Base-by-base conservation (phyloP, 1,140 invertebrate species). In the Chrysomallon squamiferum region DNA sequence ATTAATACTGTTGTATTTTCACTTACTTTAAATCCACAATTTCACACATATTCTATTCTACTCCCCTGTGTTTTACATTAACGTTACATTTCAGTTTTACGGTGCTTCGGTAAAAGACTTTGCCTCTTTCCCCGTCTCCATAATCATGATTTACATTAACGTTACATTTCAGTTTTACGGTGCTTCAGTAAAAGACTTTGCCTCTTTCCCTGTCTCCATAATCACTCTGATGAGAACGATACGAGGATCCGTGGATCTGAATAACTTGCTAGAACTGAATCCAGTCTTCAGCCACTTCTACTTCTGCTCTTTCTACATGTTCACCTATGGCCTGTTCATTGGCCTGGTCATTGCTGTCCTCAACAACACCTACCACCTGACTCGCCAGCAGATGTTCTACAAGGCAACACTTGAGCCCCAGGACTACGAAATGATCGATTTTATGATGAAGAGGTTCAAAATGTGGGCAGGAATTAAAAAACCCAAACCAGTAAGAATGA, bases 401-500 rank as follows among this genome's bases (percentile, higher is more conserved):
- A 79, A 75, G 64, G 56, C 73, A 4, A 77, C 72, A 1, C 59
- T 83, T 20, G 79, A 83, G 30, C 66, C 77, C 33, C 75, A 75
- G 47, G 81, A 83, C 66, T 79, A 81, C 69, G 81, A 83, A 59
- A 80, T 83, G 79, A 76, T 83, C 3, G 77, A 83, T 3, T 81
- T 83, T 64, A 78, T 81, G 71, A 43, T 83, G 64, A 78, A 78
- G 59, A 66, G 75, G 35, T 81, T 83, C 68, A 83, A 78, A 66
- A 50, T 79, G 27, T 79, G 77, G 72, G 69, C 75, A 52, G 81
- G 81, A 29, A 71, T 81, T 27, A 69, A 69, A 15, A 81, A 82
- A 66, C 77, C 69, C 11, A 81, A 81, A 74, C 75, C 76, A 52
- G 80, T 82, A 61, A 70, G 75, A n/a, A n/a, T n/a, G n/a, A n/a